Conservation (phyloP, 1,140 invertebrate species). For the Cyphomyrmex costatus region DNA sequence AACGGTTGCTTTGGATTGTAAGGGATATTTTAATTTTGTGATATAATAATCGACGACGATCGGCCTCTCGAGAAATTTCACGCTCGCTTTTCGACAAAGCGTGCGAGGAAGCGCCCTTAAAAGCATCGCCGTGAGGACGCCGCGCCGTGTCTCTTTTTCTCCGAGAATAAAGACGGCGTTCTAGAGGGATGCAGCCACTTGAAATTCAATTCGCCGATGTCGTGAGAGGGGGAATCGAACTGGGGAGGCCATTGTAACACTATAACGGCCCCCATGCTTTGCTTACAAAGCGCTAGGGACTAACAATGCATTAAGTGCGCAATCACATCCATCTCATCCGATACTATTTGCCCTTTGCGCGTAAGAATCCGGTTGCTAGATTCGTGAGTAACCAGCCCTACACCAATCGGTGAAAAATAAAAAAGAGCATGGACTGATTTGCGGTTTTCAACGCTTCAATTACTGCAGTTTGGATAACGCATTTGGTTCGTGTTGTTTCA, state of each 20-base stretch:
- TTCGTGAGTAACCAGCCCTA: slow-evolving; percentile 74
- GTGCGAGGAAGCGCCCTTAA: slow-evolving; percentile 56
- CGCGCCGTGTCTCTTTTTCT: slow-evolving; percentile 64
- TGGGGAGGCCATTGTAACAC: slow-evolving; percentile 83
- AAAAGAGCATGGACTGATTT: slow-evolving; percentile 3
- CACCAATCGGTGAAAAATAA: neutral
- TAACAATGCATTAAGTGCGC: slow-evolving; percentile 87
- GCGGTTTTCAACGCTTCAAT: neutral
- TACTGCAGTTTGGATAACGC: neutral
- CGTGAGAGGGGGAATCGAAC: slow-evolving; percentile 73
- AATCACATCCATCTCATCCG: slow-evolving; percentile 87
- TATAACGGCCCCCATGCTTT: slow-evolving; percentile 86
- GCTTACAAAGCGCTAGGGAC: slow-evolving; percentile 85
- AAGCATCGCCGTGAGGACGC: slow-evolving; percentile 67
- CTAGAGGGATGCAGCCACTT: slow-evolving; percentile 87
- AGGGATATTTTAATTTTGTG: slow-evolving; percentile 13
- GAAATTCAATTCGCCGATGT: slow-evolving; percentile 87
- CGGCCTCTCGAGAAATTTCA: slow-evolving; percentile 29
- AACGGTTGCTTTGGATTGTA: neutral
- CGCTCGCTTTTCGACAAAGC: slow-evolving; percentile 46
- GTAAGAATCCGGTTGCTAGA: slow-evolving; percentile 83
- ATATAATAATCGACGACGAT: slow-evolving; percentile 19
- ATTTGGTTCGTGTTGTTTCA: too few relatives aligned
- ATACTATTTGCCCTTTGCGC: slow-evolving; percentile 87
- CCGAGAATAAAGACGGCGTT: slow-evolving; percentile 83